Percentiles rank a stretch among this genome's conserved stretches.
Evolutionary conservation across 2,797 vertebrate genomes (phyloP).

Genomic region (Hydrolagus colliei): DNA sequence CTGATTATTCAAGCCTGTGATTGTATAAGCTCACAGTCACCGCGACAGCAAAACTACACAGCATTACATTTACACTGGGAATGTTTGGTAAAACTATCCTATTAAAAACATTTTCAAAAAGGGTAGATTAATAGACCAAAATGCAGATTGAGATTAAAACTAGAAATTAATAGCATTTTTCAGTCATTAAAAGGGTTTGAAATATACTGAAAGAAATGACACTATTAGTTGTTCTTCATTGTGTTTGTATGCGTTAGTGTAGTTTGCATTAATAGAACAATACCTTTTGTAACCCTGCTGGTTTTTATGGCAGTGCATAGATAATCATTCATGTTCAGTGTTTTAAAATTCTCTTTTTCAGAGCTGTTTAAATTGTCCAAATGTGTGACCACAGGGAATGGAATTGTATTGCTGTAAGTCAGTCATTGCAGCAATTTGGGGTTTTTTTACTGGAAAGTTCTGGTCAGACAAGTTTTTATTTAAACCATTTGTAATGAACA

Average conservation of each 20-base stretch:
- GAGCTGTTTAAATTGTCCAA: conserved; percentile 25
- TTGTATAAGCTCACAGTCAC: conserved; percentile 48
- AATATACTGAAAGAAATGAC: conserved; percentile 50
- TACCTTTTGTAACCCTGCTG: conserved; percentile 54
- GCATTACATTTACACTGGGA: conserved; percentile 67
- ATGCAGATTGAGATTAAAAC: conserved; percentile 50
- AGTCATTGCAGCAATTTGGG: conserved; percentile 21
- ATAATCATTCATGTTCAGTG: conserved; percentile 29
- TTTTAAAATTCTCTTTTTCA: conserved; percentile 33
- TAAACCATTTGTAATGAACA: conserved; percentile 29
- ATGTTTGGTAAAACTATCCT: conserved; percentile 43
- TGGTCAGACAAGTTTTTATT: conserved; percentile 27
- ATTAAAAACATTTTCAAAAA: conserved; percentile 42
- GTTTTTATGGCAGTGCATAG: conserved; percentile 39
- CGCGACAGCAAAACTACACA: conserved; percentile 51
- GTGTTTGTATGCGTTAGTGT: conserved; percentile 54
- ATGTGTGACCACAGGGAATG: conserved; percentile 17
- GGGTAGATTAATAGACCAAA: conserved; percentile 58
- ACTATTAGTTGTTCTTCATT: conserved; percentile 53
- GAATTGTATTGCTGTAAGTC: conserved; percentile 8
- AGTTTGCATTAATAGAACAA: conserved; percentile 62
- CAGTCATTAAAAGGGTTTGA: conserved; percentile 44
- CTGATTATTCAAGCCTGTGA: conserved; percentile 57
- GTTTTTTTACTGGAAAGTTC: conserved; percentile 30
- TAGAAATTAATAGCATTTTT: conserved; percentile 40